Evolutionary conservation across 2,888 invertebrate genomes (phyloP).

Genomic region (Amphipyra tragopoginis): DNA sequence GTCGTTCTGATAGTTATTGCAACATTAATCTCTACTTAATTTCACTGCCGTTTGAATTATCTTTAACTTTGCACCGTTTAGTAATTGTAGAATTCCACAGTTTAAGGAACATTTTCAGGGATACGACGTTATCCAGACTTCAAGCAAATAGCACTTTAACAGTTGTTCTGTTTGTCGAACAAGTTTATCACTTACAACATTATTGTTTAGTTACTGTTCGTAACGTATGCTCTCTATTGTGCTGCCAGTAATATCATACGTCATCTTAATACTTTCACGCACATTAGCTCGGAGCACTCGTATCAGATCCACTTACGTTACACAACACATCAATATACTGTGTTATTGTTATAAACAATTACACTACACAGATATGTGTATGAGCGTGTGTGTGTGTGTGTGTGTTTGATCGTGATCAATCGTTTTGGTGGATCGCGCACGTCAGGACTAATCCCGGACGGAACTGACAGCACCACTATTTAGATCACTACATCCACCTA

Average conservation of each 20-base stretch:
- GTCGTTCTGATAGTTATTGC: too few species aligned
- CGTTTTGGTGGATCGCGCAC: conserved; percentile 8
- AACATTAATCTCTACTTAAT: too few species aligned
- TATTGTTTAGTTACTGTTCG: neutral
- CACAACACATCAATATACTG: conserved; percentile 13
- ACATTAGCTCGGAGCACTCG: neutral
- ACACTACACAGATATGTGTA: neutral
- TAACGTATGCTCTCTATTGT: neutral
- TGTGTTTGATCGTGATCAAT: conserved; percentile 20
- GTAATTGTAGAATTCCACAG: too few species aligned
- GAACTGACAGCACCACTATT: conserved; percentile 24
- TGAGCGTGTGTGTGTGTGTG: conserved; percentile 4
- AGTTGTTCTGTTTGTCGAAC: too few species aligned
- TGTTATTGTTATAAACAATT: conserved; percentile 13
- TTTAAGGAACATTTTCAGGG: too few species aligned
- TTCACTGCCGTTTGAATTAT: too few species aligned
- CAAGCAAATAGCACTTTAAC: too few species aligned
- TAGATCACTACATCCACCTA: neutral
- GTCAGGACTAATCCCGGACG: conserved; percentile 24
- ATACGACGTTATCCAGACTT: too few species aligned
- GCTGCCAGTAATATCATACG: neutral
- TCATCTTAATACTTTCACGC: conserved; percentile 9
- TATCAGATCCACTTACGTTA: conserved; percentile 8
- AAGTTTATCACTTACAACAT: too few species aligned
- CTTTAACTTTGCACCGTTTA: too few species aligned